Evolutionary conservation across 2,797 vertebrate species (phyloP), one percentile per base, ranked within the genome.

Genomic region (Telmatherina bonti): DNA sequence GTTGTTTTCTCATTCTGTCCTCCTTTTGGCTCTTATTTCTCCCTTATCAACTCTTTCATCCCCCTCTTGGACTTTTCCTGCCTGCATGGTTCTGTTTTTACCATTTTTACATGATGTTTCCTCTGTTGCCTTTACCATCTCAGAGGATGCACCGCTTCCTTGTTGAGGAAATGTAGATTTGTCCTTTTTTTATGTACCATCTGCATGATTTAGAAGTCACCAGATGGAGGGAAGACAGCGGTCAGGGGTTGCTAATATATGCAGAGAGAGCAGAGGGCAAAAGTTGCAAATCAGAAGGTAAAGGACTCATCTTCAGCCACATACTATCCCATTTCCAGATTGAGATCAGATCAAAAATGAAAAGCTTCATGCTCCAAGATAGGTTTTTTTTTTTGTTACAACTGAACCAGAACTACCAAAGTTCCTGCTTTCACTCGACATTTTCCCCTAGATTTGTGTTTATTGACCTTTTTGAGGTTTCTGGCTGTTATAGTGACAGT

Each of bases 201-300:
- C 75, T 78, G 78, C 54, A 71, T 82, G 68, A 67, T 61, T 70
- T 82, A 31, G 1, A 86, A 90, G 85, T 83, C 88, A 88, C 88
- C 91, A 93, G 93, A 94, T 93, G 89, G 89, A 86, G 72, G 56
- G 81, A 81, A 76, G 84, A 82, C 74, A 62, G 67, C 54, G 66
- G 47, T 85, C 76, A 64, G 79, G 84, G 82, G 83, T 82, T 74
- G 86, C 58, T 90, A 85, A 90, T 90, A 57, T 87, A 92, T 90
- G 83, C 83, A n/a, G 74, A 83, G 74, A 73, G 91, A 91, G 81
- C 82, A 72, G 74, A 83, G 89, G 87, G 83, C 91, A 94, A 90
- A 88, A 91, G 93, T 90, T 47, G 91, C 87, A 82, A 93, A 94
- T 94, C 92, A 93, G 86, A 85, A 74, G 67, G 69, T 67, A 69